phyloP scores from a whole-genome alignment of 2,888 invertebrate species.

The Unio pictorum region DNA sequence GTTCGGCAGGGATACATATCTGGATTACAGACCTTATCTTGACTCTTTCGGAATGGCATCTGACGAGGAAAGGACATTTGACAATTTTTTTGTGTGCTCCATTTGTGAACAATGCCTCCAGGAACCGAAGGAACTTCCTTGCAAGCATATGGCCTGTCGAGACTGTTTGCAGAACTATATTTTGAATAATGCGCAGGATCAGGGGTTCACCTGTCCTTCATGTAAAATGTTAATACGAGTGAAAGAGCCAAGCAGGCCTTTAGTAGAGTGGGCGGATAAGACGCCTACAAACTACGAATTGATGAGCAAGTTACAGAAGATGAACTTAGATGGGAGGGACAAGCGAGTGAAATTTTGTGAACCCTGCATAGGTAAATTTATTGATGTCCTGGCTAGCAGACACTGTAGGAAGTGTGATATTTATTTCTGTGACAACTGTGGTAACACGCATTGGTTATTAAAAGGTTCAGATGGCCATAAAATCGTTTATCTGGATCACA shows the following conservation, averaged over 20 bases:
- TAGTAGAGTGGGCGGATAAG: conserved; percentile 18
- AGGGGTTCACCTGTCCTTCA: conserved; percentile 18
- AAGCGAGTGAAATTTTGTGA: conserved; percentile 11
- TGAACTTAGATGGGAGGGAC: conserved; percentile 3
- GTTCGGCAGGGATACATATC: no score
- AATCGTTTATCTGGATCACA: conserved; percentile 16
- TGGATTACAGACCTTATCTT: no score
- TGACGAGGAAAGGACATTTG: background rate
- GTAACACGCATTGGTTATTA: conserved; percentile 31
- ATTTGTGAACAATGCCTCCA: conserved; percentile 17
- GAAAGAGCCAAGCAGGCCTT: conserved; percentile 11
- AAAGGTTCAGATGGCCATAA: conserved; percentile 22
- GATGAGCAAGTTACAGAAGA: conserved; percentile 15
- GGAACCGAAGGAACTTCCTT: conserved; percentile 24
- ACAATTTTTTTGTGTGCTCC: conserved; percentile 5
- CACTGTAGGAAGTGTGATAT: conserved; percentile 32
- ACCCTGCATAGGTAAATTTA: conserved; percentile 19
- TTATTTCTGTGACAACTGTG: conserved; percentile 32
- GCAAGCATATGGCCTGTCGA: conserved; percentile 22
- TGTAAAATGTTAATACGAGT: conserved; percentile 9
- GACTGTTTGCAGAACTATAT: conserved; percentile 21
- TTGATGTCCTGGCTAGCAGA: conserved; percentile 13
- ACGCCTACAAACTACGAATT: conserved; percentile 15
- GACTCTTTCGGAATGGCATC: no score
- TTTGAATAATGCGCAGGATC: conserved; percentile 10